These are phyloP conservation scores for Dasysyrphus albostriatus DNA, from an alignment of 2,888 invertebrate genomes.

Conservation along the genomic window DNA sequence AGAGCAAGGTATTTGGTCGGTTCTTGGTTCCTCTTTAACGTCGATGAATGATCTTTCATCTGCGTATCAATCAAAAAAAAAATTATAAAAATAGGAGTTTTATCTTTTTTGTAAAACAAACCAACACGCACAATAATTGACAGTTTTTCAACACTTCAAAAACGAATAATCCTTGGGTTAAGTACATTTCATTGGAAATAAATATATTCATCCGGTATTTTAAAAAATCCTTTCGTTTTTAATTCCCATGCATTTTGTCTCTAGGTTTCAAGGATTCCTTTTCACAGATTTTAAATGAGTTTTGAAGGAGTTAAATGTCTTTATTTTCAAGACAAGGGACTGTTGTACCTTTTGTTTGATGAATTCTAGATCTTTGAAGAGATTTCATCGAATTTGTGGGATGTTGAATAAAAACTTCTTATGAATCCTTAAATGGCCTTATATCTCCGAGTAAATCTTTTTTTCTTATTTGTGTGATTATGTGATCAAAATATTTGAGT, in stretches of 20 bases:
- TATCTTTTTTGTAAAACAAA: not conserved
- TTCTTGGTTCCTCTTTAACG: not conserved
- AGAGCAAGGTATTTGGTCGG: constrained; percentile 2
- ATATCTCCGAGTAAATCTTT: not conserved
- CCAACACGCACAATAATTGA: constrained; percentile 12
- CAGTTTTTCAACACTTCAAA: constrained; percentile 31
- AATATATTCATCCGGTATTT: constrained; percentile 27
- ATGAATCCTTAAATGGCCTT: constrained; percentile 20
- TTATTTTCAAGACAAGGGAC: not conserved
- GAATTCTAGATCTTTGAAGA: constrained; percentile 4
- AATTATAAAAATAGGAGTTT: not conserved
- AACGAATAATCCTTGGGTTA: constrained; percentile 59
- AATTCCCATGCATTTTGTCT: not conserved
- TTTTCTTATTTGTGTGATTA: not conserved
- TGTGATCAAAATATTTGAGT: constrained; percentile 29
- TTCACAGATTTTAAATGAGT: constrained; percentile 11
- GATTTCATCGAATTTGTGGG: not conserved
- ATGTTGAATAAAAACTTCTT: not conserved
- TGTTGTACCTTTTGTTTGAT: constrained; percentile 4
- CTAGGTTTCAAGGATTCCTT: constrained; percentile 7
- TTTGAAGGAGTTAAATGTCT: constrained; percentile 29
- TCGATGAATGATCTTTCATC: constrained; percentile 9
- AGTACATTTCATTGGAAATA: constrained; percentile 28
- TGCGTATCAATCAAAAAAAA: not conserved
- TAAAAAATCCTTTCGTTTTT: constrained; percentile 26